Conservation (phyloP, 2,113 vertebrate species). For the Columba janthina region DNA sequence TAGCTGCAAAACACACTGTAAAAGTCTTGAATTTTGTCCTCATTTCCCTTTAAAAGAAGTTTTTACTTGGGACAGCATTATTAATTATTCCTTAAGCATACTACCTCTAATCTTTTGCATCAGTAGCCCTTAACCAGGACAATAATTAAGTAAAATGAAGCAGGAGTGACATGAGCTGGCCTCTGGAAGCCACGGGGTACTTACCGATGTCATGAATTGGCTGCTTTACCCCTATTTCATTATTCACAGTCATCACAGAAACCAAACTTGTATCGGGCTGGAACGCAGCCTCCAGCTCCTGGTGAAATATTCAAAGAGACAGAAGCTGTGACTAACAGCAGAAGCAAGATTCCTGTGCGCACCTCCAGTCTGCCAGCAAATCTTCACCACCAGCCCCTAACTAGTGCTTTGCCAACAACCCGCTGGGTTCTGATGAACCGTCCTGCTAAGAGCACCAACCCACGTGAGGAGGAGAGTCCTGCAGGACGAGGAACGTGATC, state of each 20-base stretch:
- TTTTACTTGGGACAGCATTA: neutral
- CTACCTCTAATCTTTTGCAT: neutral
- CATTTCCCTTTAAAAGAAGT: neutral
- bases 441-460: neutral
- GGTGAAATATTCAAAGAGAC: neutral
- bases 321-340: neutral
- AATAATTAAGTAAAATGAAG: neutral
- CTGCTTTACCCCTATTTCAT: conserved; percentile 96
- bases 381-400: neutral
- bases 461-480: rapidly evolving
- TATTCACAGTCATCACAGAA: conserved; percentile 95
- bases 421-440: neutral
- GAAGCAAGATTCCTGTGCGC: neutral
- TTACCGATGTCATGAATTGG: conserved; percentile 91
- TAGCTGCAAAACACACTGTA: neutral
- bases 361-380: neutral
- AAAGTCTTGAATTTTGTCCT: neutral
- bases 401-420: neutral
- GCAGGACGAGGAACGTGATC: rapidly evolving
- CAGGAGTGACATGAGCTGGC: neutral
- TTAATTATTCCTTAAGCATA: neutral
- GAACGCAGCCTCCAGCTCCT: conserved; percentile 89
- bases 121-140: neutral
- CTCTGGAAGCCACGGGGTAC: neutral
- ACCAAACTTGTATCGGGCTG: conserved; percentile 89